phyloP scores from a whole-genome alignment of 1,140 invertebrate species.

The Tetraneura akinire region DNA sequence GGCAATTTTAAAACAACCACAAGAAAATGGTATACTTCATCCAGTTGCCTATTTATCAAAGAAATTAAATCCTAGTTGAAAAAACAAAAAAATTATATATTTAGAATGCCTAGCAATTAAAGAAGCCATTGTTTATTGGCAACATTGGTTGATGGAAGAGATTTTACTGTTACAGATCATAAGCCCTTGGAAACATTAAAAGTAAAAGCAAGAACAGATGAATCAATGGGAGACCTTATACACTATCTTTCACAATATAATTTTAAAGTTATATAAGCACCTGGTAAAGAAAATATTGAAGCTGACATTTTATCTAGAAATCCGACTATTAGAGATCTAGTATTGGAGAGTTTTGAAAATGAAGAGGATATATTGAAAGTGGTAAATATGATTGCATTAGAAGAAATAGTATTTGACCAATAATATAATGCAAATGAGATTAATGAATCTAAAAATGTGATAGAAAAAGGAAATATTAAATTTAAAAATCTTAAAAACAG shows the following conservation, averaged over 20 bases:
- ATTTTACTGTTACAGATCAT: slow-evolving; percentile 58
- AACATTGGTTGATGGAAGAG: slow-evolving; percentile 58
- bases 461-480: background rate
- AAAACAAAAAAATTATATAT: slow-evolving; percentile 58
- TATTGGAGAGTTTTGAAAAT: slow-evolving; percentile 48
- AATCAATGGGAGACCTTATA: slow-evolving; percentile 57
- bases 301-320: slow-evolving; percentile 55
- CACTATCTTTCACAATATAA: slow-evolving; percentile 58
- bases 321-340: slow-evolving; percentile 54
- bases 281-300: slow-evolving; percentile 54
- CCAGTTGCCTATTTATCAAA: slow-evolving; percentile 56
- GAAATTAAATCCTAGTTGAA: slow-evolving; percentile 55
- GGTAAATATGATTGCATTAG: slow-evolving; percentile 52
- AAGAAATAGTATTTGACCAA: slow-evolving; percentile 52
- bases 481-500: background rate
- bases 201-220: slow-evolving; percentile 57
- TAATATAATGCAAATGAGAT: background rate
- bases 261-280: slow-evolving; percentile 54
- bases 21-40: slow-evolving; percentile 54
- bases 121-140: slow-evolving; percentile 59
- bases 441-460: background rate
- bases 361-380: slow-evolving; percentile 50
- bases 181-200: slow-evolving; percentile 59
- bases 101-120: slow-evolving; percentile 58
- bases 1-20: slow-evolving; percentile 57